A percentile compares a stretch with the other conserved stretches of the same genome.
phyloP scores from a whole-genome alignment of 1,140 invertebrate genomes.

The Vollenhovia emeryi region DNA sequence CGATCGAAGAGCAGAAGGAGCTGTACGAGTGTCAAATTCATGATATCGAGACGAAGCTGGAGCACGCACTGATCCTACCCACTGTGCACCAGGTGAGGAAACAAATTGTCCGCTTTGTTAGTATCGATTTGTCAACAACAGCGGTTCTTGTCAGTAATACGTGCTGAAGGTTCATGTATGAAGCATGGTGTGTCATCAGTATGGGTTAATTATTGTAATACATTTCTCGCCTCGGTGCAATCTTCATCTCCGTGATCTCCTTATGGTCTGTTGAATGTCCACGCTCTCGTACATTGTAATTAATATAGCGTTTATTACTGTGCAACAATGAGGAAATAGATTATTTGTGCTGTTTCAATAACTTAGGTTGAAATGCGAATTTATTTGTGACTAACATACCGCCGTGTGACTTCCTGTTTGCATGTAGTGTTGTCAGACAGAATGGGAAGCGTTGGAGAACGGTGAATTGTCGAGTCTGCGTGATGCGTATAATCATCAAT shows the following conservation, averaged over 20 bases:
- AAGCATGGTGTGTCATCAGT: conserved; percentile 39
- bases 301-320: not conserved
- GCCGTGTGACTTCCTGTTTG: conserved; percentile 68
- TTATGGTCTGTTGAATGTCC: not conserved
- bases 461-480: conserved; percentile 78
- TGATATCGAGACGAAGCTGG: conserved; percentile 82
- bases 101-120: conserved; percentile 10
- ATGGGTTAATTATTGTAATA: not conserved
- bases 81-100: conserved; percentile 77
- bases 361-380: conserved; percentile 17
- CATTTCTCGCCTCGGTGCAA: not conserved
- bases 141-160: not conserved
- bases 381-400: conserved; percentile 74
- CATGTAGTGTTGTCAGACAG: conserved; percentile 84
- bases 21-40: conserved; percentile 83
- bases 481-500: conserved; percentile 79
- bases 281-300: not conserved
- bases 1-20: conserved; percentile 83
- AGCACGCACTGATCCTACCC: conserved; percentile 47
- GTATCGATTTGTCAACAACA: conserved; percentile 16
- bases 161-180: conserved; percentile 1
- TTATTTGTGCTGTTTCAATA: not conserved
- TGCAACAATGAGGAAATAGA: not conserved
- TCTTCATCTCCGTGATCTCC: not conserved
- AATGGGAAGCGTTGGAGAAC: conserved; percentile 79